A percentile compares a stretch with the other conserved stretches of the same genome.
Evolutionary conservation across 2,888 invertebrate genomes (phyloP).

Genomic region (Dyspetes luteomarginatus): DNA sequence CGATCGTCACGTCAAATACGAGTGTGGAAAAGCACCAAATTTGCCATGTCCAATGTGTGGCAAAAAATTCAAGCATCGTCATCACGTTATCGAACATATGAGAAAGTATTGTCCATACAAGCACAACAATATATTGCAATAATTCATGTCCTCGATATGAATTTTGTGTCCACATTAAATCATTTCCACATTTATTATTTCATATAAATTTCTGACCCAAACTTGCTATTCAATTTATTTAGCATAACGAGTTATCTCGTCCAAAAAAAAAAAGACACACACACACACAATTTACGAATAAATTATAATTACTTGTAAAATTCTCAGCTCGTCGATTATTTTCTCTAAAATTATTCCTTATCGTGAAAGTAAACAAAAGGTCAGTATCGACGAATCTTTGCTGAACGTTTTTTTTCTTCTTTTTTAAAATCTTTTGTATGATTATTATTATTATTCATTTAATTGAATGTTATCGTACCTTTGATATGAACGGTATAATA

Average conservation of each 20-base stretch:
- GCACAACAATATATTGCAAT: not conserved
- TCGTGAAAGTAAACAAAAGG: not conserved
- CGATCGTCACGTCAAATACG: constrained; percentile 79
- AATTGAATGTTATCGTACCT: constrained; percentile 39
- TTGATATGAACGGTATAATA: constrained; percentile 20
- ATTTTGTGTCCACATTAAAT: not conserved
- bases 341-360: not conserved
- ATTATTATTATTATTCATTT: constrained; percentile 6
- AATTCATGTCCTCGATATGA: not conserved
- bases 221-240: too few relatives aligned
- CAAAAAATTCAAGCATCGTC: constrained; percentile 78
- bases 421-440: not conserved
- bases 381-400: constrained; percentile 26
- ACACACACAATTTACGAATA: too few relatives aligned
- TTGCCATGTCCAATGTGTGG: constrained; percentile 81
- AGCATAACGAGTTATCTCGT: too few relatives aligned
- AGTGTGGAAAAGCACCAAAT: constrained; percentile 82
- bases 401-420: not conserved
- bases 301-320: not conserved
- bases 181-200: too few relatives aligned
- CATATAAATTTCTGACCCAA: too few relatives aligned
- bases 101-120: constrained; percentile 64
- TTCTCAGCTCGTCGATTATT: not conserved
- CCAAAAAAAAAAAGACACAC: too few relatives aligned
- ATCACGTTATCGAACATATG: constrained; percentile 72